Evolutionary conservation across 2,888 invertebrate genomes (phyloP), one percentile per base, ranked within the genome.

Genomic region (Agrotis exclamationis): DNA sequence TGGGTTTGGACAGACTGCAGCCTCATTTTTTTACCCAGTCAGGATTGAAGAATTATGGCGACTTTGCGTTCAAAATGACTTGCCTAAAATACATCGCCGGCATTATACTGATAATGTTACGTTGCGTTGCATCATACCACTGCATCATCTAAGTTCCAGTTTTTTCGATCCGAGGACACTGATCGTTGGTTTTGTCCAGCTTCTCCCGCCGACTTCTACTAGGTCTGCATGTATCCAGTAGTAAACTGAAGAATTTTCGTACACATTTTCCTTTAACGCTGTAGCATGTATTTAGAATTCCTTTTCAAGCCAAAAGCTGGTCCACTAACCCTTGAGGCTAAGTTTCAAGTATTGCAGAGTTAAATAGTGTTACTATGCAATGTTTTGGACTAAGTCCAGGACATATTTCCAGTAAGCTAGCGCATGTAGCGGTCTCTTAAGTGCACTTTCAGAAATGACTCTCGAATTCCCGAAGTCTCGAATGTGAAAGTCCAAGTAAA

Each of bases 321-420:
- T 48, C 16, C 3, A 33, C 39, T 13, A 51, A 28, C 13, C 28
- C 14, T 56, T 53, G 33, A 48, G 33, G 13, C 13, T 62, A 74
- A n/a, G 18, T 79, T 54, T 62, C 28, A 11, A 53, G n/a, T 57
- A 63, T 60, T 9, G n/a, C 13, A 18, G n/a, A 28, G 14, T 53
- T 57, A 63, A 77, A 45, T 53, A 63, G 71, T 45, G 20, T 70
- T 70, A 53, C 28, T 20, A 53, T 70, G 53, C 45, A 65, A 65
- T 59, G 54, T 80, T 74, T 79, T 79, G 51, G 45, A 74, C 68
- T 39, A 51, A 56, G 63, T 62, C 54, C 62, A 66, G 47, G 1
- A 20, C 16, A 66, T 50, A 50, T 54, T 58, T 51, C 1, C 50
- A 22, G 18, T 22, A 47, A 44, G 16, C 47, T 13, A 57, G 53